A percentile compares a stretch with the other conserved stretches of the same genome.
phyloP scores from a whole-genome alignment of 2,888 invertebrate species.

The Mimachlamys varia region DNA sequence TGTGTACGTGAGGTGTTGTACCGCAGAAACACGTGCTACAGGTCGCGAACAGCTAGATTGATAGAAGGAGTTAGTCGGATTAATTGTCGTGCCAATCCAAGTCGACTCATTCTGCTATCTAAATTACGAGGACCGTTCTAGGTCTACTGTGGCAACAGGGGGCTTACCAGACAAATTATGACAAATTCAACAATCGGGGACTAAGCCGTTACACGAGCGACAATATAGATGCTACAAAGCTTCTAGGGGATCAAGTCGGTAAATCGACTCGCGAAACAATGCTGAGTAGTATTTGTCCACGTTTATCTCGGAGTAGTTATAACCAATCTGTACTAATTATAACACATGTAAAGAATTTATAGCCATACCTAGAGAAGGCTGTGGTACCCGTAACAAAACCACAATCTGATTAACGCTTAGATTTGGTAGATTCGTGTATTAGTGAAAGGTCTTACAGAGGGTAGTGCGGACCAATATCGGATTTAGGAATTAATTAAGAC shows the following conservation, averaged over 20 bases:
- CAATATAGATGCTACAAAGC: not conserved
- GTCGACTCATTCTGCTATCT: conserved; percentile 17
- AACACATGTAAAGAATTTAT: too few species aligned
- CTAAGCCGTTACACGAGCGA: not conserved
- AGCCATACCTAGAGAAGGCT: too few species aligned
- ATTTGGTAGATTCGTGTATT: too few species aligned
- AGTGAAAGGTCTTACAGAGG: too few species aligned
- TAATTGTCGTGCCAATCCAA: conserved; percentile 23
- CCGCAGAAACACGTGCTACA: conserved; percentile 5
- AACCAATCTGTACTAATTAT: too few species aligned
- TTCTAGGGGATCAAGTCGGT: not conserved
- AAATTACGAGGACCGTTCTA: conserved; percentile 31
- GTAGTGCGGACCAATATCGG: too few species aligned
- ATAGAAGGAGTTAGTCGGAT: conserved; percentile 10
- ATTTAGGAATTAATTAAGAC: too few species aligned
- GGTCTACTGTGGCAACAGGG: not conserved
- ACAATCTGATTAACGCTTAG: too few species aligned
- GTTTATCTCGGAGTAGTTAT: not conserved
- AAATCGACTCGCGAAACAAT: not conserved
- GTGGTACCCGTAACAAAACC: too few species aligned
- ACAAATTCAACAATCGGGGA: conserved; percentile 9
- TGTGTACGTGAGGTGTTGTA: not conserved
- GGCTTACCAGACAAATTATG: conserved; percentile 24
- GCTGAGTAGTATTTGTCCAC: not conserved
- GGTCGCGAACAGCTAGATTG: conserved; percentile 6